Base-by-base conservation (phyloP, 2,113 vertebrate genomes). In the Nothoprocta perdicaria region DNA sequence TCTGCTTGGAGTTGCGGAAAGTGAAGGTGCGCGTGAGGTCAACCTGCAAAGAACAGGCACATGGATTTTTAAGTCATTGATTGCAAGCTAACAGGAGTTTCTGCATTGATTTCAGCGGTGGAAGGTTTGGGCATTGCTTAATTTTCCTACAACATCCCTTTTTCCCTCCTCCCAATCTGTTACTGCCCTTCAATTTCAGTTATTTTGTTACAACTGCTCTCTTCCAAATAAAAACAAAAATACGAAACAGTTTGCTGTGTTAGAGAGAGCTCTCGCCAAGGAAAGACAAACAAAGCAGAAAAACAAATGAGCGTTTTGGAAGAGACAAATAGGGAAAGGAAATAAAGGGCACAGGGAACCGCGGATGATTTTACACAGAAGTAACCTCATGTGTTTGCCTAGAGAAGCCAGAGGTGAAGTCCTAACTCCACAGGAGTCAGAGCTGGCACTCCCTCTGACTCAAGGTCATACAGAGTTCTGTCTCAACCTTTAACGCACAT, bases 1-100 rank as follows among this genome's bases (percentile, higher is more conserved):
- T 99, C 95, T 99, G 98, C 93, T 99, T 99, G 55, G 99, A 99
- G 97, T 99, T 99, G 38, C 99, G 98, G 98, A 99, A 99, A 89
- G 98, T 99, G 95, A 99, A 99, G 55, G 98, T 99, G 55, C 99
- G 98, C 38, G 97, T 98, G 48, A 99, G 98, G 96, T 99, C 98
- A 5, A 99, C 99, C 99, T 99, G 93, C 77, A 73, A 62, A 3
- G 2, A 69, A 80, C 10, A 72, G 4, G 50, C 1, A 50, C 0
- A 4, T 5, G 2, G 65, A 84, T 63, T 33, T 52, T 78, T 75
- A 74, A 84, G 22, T 21, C 58, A 66, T 2, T 63, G 31, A 80
- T 0, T 55, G 43, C 52, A 85, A 35, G 19, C 33, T 40, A 61
- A 45, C 14, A 58, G 1, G 1, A 74, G 22, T 65, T 89, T 89